Percentiles rank a stretch among this genome's conserved stretches.
Conservation (phyloP, 2,797 vertebrate genomes). For the Fistularia commersonii region DNA sequence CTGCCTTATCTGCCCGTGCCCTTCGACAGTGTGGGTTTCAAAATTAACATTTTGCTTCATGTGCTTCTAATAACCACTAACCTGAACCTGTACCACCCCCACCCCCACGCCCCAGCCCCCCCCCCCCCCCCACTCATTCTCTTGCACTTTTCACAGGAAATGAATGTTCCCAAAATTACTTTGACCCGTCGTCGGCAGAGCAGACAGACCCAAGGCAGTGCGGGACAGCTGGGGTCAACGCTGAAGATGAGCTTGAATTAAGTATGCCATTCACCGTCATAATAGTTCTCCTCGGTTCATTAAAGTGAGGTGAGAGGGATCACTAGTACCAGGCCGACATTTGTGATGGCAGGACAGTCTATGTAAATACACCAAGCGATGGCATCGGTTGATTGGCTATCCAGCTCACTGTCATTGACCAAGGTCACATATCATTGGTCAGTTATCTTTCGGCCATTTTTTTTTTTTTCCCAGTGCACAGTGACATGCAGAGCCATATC, state of each 20-base stretch:
- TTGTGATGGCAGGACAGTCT: conserved; percentile 61
- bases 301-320: conserved; percentile 93
- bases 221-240: conserved; percentile 81
- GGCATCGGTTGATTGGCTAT: conserved; percentile 55
- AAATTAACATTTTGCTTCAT: conserved; percentile 99
- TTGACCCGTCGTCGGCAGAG: conserved; percentile 86
- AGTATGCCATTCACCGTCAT: conserved; percentile 94
- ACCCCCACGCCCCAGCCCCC: conserved; percentile 4
- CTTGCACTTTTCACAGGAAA: conserved; percentile 91
- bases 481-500: conserved; percentile 63
- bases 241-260: conserved; percentile 97
- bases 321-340: conserved; percentile 75
- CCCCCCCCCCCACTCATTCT: conserved; percentile 41
- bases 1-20: conserved; percentile 81
- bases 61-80: conserved; percentile 99
- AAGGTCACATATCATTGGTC: conserved; percentile 80
- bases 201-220: conserved; percentile 91
- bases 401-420: conserved; percentile 71
- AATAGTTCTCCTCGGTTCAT: conserved; percentile 94
- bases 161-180: conserved; percentile 93
- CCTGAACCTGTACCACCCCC: conserved; percentile 67
- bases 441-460: conserved; percentile 64
- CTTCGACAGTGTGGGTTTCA: conserved; percentile 86
- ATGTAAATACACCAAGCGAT: conserved; percentile 78
- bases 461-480: conserved; percentile 57